These are phyloP conservation scores for Portevinia maculata DNA, from an alignment of 2,888 invertebrate species.

Conservation along the genomic window DNA sequence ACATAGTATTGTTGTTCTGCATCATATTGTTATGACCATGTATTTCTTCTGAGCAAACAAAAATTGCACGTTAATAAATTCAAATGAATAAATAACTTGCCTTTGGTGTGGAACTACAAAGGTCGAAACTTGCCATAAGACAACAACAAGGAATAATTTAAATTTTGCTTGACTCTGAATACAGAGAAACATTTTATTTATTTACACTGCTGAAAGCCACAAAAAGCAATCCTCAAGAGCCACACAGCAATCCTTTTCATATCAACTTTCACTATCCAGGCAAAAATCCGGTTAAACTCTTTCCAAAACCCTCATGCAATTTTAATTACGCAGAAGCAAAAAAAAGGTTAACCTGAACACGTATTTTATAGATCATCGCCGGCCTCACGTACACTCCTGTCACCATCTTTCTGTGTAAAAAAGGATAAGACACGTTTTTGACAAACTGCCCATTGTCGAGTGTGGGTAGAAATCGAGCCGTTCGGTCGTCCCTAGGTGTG, in stretches of 20 bases:
- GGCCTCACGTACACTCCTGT: neutral
- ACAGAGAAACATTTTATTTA: slow-evolving; percentile 16
- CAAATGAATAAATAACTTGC: no score
- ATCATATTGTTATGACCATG: no score
- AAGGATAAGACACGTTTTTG: slow-evolving; percentile 5
- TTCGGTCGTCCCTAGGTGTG: neutral
- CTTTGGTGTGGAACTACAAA: neutral
- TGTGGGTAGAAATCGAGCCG: neutral
- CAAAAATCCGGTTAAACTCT: slow-evolving; percentile 7
- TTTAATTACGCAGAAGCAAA: slow-evolving; percentile 30
- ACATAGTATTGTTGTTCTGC: no score
- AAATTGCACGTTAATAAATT: no score
- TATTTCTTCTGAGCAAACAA: no score
- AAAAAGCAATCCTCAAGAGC: neutral
- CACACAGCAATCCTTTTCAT: neutral
- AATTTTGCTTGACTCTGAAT: neutral
- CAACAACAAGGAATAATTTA: no score
- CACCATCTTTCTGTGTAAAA: neutral
- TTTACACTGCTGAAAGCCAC: neutral
- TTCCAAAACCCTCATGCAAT: slow-evolving; percentile 33
- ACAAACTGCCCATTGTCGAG: slow-evolving; percentile 7
- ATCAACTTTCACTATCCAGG: neutral
- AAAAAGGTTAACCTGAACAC: slow-evolving; percentile 40
- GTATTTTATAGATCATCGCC: slow-evolving; percentile 32
- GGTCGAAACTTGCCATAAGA: no score